phyloP scores from a whole-genome alignment of 2,888 invertebrate species.

The Abrostola triplasia region DNA sequence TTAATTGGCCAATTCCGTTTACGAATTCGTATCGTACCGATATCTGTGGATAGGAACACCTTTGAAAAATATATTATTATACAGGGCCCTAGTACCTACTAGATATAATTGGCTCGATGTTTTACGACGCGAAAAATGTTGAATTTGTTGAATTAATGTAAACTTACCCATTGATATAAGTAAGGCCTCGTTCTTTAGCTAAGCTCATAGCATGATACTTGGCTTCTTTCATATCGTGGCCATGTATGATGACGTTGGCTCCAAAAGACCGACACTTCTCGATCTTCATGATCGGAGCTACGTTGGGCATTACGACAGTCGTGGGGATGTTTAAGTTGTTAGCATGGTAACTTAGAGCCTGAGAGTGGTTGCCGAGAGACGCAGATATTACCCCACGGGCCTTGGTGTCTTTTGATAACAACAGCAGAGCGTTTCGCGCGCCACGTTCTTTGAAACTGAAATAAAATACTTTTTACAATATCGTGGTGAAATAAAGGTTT shows the following conservation, averaged over 20 bases:
- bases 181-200: constrained; percentile 90
- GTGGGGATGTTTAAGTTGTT: constrained; percentile 90
- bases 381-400: constrained; percentile 95
- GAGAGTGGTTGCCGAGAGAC: constrained; percentile 97
- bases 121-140: not conserved
- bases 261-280: constrained; percentile 95
- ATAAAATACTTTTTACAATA: constrained; percentile 7
- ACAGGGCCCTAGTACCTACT: no score
- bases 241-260: constrained; percentile 95
- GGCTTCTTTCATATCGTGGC: constrained; percentile 95
- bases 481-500: no score
- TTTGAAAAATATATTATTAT: no score
- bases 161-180: constrained; percentile 96
- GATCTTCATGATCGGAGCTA: constrained; percentile 98
- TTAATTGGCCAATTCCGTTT: no score
- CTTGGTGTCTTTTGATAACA: constrained; percentile 92
- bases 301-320: constrained; percentile 98
- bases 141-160: not conserved
- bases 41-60: no score
- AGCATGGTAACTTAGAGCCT: constrained; percentile 94
- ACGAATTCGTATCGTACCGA: no score
- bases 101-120: not conserved
- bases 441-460: constrained; percentile 97
- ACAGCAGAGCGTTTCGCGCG: constrained; percentile 94
- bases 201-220: constrained; percentile 93